A percentile compares a stretch with the other conserved stretches of the same genome.
These are phyloP conservation scores for Drosophila nr. medialis DNA, from an alignment of 2,888 invertebrate genomes.

Conservation along the genomic window DNA sequence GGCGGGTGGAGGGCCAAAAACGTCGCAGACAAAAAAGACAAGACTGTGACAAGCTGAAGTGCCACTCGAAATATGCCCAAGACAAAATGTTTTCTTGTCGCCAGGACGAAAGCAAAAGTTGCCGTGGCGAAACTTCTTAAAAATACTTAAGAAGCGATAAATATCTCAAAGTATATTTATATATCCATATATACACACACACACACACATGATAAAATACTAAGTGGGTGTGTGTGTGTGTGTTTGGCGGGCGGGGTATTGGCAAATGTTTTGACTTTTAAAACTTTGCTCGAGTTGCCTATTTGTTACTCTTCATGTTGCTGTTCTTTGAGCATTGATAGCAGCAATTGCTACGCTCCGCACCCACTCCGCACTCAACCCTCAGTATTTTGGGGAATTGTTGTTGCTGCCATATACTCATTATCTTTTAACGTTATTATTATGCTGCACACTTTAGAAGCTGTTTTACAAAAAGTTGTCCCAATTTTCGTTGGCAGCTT, in stretches of 20 bases:
- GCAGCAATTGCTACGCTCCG: slow-evolving; percentile 25
- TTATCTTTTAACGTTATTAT: slow-evolving; percentile 77
- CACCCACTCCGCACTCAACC: not conserved
- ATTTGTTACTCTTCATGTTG: slow-evolving; percentile 58
- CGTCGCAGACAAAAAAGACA: slow-evolving; percentile 21
- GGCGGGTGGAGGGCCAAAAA: not conserved
- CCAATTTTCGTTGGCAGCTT: slow-evolving; percentile 39
- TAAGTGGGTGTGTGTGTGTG: slow-evolving; percentile 6
- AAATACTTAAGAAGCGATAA: slow-evolving; percentile 79
- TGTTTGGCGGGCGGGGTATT: not conserved
- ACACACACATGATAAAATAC: slow-evolving; percentile 27
- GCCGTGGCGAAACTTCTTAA: slow-evolving; percentile 71
- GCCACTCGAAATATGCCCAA: slow-evolving; percentile 61
- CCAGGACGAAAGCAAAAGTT: slow-evolving; percentile 59
- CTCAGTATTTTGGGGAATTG: slow-evolving; percentile 25
- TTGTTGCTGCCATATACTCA: slow-evolving; percentile 48
- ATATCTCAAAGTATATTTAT: slow-evolving; percentile 62
- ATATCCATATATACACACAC: slow-evolving; percentile 19
- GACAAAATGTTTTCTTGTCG: slow-evolving; percentile 64
- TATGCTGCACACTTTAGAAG: slow-evolving; percentile 61
- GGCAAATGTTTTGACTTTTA: slow-evolving; percentile 64
- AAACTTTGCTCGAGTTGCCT: slow-evolving; percentile 73
- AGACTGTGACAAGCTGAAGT: slow-evolving; percentile 57
- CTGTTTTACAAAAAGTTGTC: slow-evolving; percentile 15
- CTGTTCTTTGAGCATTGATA: slow-evolving; percentile 38